A percentile compares a stretch with the other conserved stretches of the same genome.
These are phyloP conservation scores for Pseudochaenichthys georgianus DNA, from an alignment of 2,797 vertebrate genomes.

Conservation along the genomic window DNA sequence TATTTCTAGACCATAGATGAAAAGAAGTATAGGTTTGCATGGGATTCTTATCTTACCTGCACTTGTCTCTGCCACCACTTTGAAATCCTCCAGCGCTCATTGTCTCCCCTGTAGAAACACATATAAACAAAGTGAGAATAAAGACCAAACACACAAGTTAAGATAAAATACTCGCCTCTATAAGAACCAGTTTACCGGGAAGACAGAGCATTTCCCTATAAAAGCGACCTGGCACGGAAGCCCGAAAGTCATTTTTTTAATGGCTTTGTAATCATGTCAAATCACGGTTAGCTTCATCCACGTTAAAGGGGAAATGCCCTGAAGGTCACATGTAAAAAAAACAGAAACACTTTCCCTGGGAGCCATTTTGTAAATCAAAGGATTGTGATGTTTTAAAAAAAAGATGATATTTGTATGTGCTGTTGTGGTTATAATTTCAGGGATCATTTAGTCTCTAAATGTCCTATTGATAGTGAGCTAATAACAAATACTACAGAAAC, in stretches of 20 bases:
- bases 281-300: constrained; percentile 52
- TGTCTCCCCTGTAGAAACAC: constrained; percentile 62
- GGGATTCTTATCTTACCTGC: constrained; percentile 66
- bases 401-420: not conserved
- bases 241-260: constrained; percentile 67
- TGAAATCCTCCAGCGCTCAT: constrained; percentile 65
- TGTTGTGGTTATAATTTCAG: not conserved
- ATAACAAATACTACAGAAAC: not conserved
- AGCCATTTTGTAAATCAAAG: constrained; percentile 17
- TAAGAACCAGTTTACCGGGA: constrained; percentile 11
- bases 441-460: not conserved
- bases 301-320: constrained; percentile 44
- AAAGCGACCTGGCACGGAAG: constrained; percentile 41
- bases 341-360: constrained; percentile 5
- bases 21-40: not conserved
- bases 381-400: not conserved
- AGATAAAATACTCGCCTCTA: not conserved
- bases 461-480: not conserved
- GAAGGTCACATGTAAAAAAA: constrained; percentile 35
- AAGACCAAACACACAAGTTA: not conserved
- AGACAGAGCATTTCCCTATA: not conserved
- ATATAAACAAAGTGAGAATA: constrained; percentile 21
- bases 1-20: not conserved
- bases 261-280: constrained; percentile 69
- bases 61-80: constrained; percentile 60